phyloP scores from a whole-genome alignment of 30 jellyfish, hydroid and myxozoan species.

The Nemopilema nomurai region DNA sequence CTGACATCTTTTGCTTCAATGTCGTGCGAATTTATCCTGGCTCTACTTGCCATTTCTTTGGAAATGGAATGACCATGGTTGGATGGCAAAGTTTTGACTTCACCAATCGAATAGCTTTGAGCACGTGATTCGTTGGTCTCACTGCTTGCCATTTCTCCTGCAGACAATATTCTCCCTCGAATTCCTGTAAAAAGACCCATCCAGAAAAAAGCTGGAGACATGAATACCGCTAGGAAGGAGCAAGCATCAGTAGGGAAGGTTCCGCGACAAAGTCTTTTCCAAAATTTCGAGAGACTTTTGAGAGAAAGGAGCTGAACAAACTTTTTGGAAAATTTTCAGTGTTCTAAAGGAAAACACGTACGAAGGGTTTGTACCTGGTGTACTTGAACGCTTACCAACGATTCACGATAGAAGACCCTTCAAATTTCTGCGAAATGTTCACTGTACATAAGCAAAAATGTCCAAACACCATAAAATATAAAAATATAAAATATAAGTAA shows the following conservation, averaged over 20 bases:
- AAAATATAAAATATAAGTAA: not conserved
- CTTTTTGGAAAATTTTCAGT: no score
- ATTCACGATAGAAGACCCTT: no score
- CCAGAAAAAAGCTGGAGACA: not conserved
- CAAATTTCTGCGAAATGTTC: no score
- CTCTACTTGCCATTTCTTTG: not conserved
- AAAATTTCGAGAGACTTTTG: no score
- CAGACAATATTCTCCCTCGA: conserved; percentile 23
- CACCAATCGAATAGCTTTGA: conserved; percentile 52
- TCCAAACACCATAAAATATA: not conserved
- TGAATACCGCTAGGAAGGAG: not conserved
- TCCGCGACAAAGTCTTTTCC: not conserved
- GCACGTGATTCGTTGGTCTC: conserved; percentile 1
- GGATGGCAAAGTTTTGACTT: conserved; percentile 20
- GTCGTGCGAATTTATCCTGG: not conserved
- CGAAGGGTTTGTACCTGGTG: no score
- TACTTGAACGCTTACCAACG: no score
- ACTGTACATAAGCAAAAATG: no score
- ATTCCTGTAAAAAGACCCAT: conserved; percentile 17
- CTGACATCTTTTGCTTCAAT: not conserved
- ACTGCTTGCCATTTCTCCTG: conserved; percentile 25
- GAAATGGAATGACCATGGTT: not conserved
- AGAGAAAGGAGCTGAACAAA: no score
- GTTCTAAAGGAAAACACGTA: no score
- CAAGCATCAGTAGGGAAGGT: not conserved